Conservation (phyloP, 1,140 invertebrate species). For the Drosophila rufa region DNA sequence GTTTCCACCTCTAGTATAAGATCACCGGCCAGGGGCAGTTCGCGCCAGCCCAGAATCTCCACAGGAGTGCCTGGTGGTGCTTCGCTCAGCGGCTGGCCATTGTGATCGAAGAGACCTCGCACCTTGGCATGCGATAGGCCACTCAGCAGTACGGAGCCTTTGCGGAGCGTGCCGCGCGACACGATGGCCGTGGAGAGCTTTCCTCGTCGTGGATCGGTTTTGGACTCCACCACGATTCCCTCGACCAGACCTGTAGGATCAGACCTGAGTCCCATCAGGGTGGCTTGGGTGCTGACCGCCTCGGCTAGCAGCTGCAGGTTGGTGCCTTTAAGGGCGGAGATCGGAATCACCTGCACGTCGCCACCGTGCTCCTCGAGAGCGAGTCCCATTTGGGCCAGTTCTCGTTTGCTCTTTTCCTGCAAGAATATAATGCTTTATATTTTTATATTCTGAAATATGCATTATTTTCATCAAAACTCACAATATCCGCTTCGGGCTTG, state of each 20-base stretch:
- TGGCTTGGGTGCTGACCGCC: slow-evolving; percentile 93
- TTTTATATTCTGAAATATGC: slow-evolving; percentile 3
- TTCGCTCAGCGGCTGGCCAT: slow-evolving; percentile 88
- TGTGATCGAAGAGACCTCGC: slow-evolving; percentile 93
- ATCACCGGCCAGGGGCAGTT: slow-evolving; percentile 95
- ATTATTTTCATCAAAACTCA: slow-evolving; percentile 85
- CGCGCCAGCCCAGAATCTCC: slow-evolving; percentile 95
- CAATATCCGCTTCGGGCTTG: slow-evolving; percentile 94
- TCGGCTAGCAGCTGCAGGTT: slow-evolving; percentile 94
- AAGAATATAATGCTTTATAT: slow-evolving; percentile 9
- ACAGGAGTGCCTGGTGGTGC: slow-evolving; percentile 92
- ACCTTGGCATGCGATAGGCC: slow-evolving; percentile 94
- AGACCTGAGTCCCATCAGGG: slow-evolving; percentile 93
- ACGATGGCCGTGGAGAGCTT: slow-evolving; percentile 96
- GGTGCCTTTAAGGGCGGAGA: slow-evolving; percentile 95
- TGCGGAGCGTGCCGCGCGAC: slow-evolving; percentile 94
- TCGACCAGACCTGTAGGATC: slow-evolving; percentile 94
- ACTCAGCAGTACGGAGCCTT: slow-evolving; percentile 93
- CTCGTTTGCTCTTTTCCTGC: slow-evolving; percentile 90
- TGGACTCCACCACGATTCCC: slow-evolving; percentile 96
- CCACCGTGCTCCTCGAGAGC: slow-evolving; percentile 95
- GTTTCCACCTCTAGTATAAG: slow-evolving; percentile 92
- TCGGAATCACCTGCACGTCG: slow-evolving; percentile 95
- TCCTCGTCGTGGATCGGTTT: slow-evolving; percentile 89
- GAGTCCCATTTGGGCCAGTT: slow-evolving; percentile 92